These are phyloP conservation scores for Acyrthosiphon pisum DNA, from an alignment of 1,140 invertebrate species.

Conservation along the genomic window DNA sequence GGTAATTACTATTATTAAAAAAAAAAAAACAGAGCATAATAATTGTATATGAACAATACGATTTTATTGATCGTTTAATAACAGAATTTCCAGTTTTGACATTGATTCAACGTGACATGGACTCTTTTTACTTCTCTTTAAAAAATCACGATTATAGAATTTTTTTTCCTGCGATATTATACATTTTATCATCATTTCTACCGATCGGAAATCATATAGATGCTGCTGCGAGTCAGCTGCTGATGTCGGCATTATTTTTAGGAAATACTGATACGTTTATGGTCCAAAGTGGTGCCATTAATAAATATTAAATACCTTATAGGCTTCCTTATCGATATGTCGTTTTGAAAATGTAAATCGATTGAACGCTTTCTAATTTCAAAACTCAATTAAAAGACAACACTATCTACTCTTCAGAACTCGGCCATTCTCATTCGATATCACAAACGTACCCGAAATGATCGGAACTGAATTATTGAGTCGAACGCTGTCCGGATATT, in stretches of 20 bases:
- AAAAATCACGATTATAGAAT: not conserved
- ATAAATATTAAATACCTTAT: not conserved
- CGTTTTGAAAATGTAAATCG: not conserved
- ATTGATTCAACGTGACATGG: not conserved
- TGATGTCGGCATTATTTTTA: not conserved
- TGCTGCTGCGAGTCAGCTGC: not conserved
- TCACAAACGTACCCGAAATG: not conserved
- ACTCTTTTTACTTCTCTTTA: not conserved
- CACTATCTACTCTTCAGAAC: not conserved
- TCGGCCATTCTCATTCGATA: not conserved
- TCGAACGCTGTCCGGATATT: not conserved
- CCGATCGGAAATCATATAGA: not conserved
- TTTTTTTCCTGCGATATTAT: not conserved
- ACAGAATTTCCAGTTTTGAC: not conserved
- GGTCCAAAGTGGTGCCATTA: not conserved
- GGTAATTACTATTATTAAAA: not conserved
- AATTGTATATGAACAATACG: too few species aligned
- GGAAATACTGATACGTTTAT: not conserved
- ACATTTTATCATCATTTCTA: not conserved
- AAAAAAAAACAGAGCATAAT: not conserved
- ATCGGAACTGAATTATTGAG: not conserved
- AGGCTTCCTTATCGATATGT: not conserved
- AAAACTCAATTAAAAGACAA: not conserved
- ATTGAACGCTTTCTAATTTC: not conserved
- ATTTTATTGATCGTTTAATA: not conserved